Base-by-base conservation (phyloP, 2,113 vertebrate species). In the Piprites chloris region DNA sequence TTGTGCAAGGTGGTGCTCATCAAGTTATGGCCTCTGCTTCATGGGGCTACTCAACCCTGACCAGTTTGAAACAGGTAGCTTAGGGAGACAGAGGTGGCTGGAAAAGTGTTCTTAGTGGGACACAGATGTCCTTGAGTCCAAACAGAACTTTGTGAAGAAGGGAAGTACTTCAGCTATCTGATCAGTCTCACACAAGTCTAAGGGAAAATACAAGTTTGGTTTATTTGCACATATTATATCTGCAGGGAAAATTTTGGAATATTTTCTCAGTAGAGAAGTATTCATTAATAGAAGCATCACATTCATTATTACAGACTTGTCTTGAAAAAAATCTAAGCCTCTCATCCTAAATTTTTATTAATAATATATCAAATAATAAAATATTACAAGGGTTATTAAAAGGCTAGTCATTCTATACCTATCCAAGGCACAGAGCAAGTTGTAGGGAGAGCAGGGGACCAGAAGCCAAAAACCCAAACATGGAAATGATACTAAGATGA, bases 391-490 rank as follows among this genome's bases (percentile, higher is more conserved):
- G 6, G 3, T 46, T 77, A 46, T 66, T 76, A 62, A 59, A 68
- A 85, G 12, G 24, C 62, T 68, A 69, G 14, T 65, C 6, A 52
- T 65, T 49, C 66, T 68, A 12, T 21, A 53, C 24, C 27, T 74
- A 59, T 30, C 32, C 61, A 81, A 89, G 13, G 39, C 62, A 23
- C 47, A 84, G 44, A 86, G 37, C 5, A n/a, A 67, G 7, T 52
- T 59, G n/a, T 39, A 65, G 9, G 44, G 41, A 88, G 58, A 90
- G 49, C 41, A 87, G 79, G 7, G 16, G 21, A 75, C 12, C 37
- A 65, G 52, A 75, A 68, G 67, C 82, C 63, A 93, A 76, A 95
- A 91, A 62, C 9, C 93, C 90, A 91, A 92, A 94, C 53, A 89
- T 72, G 69, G 90, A 82, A 68, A 90, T 84, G 1, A 20, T 63